Percentiles rank a stretch among this genome's conserved stretches.
Conservation (phyloP, 1,140 invertebrate species). For the Delia radicum region DNA sequence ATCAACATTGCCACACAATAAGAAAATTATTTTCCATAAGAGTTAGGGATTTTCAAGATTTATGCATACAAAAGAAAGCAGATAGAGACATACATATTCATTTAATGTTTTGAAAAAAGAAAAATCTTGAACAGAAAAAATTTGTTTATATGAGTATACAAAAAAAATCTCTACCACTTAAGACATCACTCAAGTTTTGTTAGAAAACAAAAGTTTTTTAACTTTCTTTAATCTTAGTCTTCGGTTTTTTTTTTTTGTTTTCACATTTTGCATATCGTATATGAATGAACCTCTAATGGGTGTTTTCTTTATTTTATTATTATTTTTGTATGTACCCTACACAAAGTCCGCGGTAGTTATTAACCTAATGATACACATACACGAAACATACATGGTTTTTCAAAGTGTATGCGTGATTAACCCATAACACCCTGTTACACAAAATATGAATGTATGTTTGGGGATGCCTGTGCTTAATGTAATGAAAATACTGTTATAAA, state of each 20-base stretch:
- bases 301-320: background rate
- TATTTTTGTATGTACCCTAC: background rate
- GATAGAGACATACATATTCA: background rate
- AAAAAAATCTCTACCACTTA: background rate
- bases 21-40: no score
- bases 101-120: background rate
- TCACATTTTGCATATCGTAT: background rate
- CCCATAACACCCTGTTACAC: no score
- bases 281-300: background rate
- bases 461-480: no score
- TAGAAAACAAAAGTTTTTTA: background rate
- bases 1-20: no score
- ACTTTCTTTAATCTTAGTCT: background rate
- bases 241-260: background rate
- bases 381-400: no score
- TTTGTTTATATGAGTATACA: background rate
- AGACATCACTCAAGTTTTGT: background rate
- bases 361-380: no score
- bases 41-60: no score
- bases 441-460: no score
- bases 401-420: no score
- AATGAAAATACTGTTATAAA: no score
- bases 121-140: background rate
- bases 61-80: no score
- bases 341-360: no score